Conservation (phyloP, 2,113 vertebrate genomes). For the Limanda limanda region DNA sequence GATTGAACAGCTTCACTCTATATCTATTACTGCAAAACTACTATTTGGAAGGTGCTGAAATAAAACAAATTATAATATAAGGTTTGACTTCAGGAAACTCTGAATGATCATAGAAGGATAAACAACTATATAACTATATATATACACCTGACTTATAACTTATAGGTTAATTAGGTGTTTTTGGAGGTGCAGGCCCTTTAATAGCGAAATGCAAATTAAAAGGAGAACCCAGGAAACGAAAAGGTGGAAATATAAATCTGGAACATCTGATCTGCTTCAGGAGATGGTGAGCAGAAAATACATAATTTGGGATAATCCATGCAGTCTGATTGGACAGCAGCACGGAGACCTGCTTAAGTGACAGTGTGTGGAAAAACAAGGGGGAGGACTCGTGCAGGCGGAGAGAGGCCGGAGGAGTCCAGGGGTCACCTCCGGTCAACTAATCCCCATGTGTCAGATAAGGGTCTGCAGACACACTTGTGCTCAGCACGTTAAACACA, state of each 20-base stretch:
- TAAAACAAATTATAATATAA: not conserved
- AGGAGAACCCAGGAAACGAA: not conserved
- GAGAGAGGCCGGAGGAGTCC: conserved; percentile 8
- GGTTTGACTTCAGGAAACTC: not conserved
- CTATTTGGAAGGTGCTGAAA: not conserved
- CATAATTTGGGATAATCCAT: not conserved
- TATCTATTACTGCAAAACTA: not conserved
- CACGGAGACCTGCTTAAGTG: not conserved
- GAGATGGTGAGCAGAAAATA: not conserved
- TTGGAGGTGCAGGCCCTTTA: not conserved
- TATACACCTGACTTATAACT: too few species aligned
- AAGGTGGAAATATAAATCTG: not conserved
- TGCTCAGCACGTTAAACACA: conserved; percentile 5
- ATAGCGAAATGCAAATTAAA: not conserved
- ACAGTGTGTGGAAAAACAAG: conserved; percentile 16
- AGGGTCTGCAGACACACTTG: conserved; percentile 29
- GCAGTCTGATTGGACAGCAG: not conserved
- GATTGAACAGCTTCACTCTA: too few species aligned
- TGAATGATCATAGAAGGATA: not conserved
- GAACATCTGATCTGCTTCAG: not conserved
- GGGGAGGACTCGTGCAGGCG: conserved; percentile 7
- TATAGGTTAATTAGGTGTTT: too few species aligned
- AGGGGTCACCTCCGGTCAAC: conserved; percentile 41
- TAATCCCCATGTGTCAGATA: conserved; percentile 43
- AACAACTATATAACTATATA: too few species aligned